Percentiles rank a stretch among this genome's conserved stretches.
Evolutionary conservation across 2,888 invertebrate genomes (phyloP).

Genomic region (Linnaemya tessellans): DNA sequence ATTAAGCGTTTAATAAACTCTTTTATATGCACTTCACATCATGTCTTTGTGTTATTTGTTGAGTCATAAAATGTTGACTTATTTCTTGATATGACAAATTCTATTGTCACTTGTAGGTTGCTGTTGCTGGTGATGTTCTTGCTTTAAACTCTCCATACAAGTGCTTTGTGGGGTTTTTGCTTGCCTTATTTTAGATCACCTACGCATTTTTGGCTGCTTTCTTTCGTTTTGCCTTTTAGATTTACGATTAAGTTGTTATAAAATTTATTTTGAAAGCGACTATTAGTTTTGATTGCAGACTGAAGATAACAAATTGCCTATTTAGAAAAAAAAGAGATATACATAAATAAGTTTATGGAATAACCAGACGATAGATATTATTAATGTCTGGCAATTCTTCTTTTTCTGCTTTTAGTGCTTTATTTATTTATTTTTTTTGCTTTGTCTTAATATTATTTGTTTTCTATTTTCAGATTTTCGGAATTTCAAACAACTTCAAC

Average conservation of each 20-base stretch:
- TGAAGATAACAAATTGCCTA: conserved; percentile 34
- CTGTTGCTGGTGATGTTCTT: background rate
- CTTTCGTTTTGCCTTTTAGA: conserved; percentile 31
- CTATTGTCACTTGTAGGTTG: conserved; percentile 56
- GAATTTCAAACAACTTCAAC: background rate
- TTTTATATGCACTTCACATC: conserved; percentile 66
- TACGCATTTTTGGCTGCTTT: conserved; percentile 51
- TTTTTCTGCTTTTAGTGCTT: background rate
- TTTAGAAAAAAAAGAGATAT: background rate
- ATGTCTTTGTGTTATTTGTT: conserved; percentile 55
- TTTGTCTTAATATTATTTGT: background rate
- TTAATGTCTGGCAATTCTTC: background rate
- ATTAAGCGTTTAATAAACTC: conserved; percentile 60
- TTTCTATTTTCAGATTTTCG: conserved; percentile 31
- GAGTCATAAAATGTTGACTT: conserved; percentile 66
- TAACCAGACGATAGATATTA: conserved; percentile 3
- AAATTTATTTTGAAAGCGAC: conserved; percentile 7
- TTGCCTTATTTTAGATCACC: conserved; percentile 35
- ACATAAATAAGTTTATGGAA: background rate
- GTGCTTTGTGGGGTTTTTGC: background rate
- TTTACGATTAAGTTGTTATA: conserved; percentile 47
- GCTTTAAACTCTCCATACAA: background rate
- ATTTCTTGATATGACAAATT: conserved; percentile 62
- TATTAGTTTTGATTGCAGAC: conserved; percentile 52
- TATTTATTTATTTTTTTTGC: background rate